Conservation (phyloP, 2,888 invertebrate genomes). For the Anoncus sp. region DNA sequence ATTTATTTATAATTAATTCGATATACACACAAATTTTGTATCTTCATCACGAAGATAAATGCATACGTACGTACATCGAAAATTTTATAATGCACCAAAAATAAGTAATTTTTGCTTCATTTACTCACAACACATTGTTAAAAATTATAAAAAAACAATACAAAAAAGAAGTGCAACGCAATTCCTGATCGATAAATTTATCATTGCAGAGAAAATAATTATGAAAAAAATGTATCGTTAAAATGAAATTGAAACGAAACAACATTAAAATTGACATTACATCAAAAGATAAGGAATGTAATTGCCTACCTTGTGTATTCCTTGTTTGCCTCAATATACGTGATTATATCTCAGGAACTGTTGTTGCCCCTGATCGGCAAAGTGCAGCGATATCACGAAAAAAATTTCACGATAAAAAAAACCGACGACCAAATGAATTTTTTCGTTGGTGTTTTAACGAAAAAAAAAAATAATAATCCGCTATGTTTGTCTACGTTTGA, state of each 20-base stretch:
- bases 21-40: not conserved
- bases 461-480: not conserved
- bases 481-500: not conserved
- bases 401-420: slow-evolving; percentile 5
- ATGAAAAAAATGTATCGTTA: not conserved
- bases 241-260: not conserved
- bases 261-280: not conserved
- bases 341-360: not conserved
- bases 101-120: not conserved
- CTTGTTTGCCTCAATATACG: not conserved
- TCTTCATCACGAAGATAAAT: not conserved
- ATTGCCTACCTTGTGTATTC: slow-evolving; percentile 40
- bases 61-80: not conserved
- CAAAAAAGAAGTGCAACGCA: not conserved
- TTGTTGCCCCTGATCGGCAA: not conserved
- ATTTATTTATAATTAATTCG: not conserved
- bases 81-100: not conserved
- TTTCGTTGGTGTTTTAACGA: not conserved
- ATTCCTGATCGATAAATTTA: not conserved
- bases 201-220: not conserved
- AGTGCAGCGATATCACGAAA: slow-evolving; percentile 6
- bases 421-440: not conserved
- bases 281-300: not conserved
- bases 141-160: not conserved
- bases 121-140: not conserved